Evolutionary conservation across 1,140 invertebrate species (phyloP), one percentile per base, ranked within the genome.

Genomic region (Heliconius melpomene): DNA sequence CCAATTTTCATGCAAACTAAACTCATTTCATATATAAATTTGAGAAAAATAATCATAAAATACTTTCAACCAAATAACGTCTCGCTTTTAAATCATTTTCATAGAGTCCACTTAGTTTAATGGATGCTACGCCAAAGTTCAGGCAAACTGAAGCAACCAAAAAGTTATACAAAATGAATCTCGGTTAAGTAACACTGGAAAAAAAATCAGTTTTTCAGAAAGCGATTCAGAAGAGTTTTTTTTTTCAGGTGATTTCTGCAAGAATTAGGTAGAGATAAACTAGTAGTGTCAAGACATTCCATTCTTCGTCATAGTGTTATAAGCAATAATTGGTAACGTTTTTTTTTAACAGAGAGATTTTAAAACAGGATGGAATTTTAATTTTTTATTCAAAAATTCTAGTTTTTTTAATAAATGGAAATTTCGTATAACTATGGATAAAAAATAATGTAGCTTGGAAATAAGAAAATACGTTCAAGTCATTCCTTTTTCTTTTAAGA

Each of bases 101-200:
- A 66, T 66, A 66, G 60, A 23, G 60, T 66, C 60, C 60, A 66
- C 60, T 66, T 66, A 66, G 60, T 26, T 29, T 66, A 66, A 66
- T 66, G 60, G 60, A 66, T 66, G 23, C 60, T 66, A 66, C 60
- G 60, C 60, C 60, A 66, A 66, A 66, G 60, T 66, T 66, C 60
- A 29, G 26, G 26, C 60, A 66, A 66, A 66, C 26, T 66, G 23
- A 66, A 66, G 60, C 60, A 66, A 66, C 60, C 23, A 66, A 66
- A 66, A 66, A 66, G 11, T 66, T 23, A 66, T 66, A 66, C 60
- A 66, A 66, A 66, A 23, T 66, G 60, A 66, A 66, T 66, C 60
- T 66, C 60, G 60, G 60, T 66, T 29, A 66, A 66, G 60, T 66
- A 66, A 66, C 60, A 29, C 60, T 11, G 60, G 13, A 66, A 29